Evolutionary conservation across 2,888 invertebrate genomes (phyloP).

Genomic region (Sussaba pulchella): DNA sequence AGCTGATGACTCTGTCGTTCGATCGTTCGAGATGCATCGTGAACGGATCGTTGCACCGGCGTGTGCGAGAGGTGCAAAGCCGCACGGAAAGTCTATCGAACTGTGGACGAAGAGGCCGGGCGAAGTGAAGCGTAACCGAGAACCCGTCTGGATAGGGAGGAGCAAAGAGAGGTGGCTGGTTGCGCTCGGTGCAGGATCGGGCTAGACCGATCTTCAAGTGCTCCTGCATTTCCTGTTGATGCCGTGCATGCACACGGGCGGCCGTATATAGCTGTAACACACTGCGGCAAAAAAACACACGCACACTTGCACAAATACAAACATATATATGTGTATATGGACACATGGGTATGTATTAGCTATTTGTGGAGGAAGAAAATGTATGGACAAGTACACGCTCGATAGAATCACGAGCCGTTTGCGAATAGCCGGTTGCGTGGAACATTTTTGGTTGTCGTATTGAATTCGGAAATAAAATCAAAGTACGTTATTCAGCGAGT

Average conservation of each 20-base stretch:
- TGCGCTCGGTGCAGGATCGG: slow-evolving; percentile 34
- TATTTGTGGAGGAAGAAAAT: slow-evolving; percentile 28
- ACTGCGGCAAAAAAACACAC: background rate
- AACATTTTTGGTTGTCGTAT: background rate
- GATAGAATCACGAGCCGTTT: slow-evolving; percentile 44
- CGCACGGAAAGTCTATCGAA: slow-evolving; percentile 60
- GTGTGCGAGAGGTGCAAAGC: slow-evolving; percentile 28
- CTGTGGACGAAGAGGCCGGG: slow-evolving; percentile 58
- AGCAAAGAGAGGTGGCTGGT: slow-evolving; percentile 28
- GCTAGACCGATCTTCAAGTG: slow-evolving; percentile 54
- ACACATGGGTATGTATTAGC: too few species aligned
- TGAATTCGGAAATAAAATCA: background rate
- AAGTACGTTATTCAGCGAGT: too few species aligned
- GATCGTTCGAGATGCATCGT: slow-evolving; percentile 11
- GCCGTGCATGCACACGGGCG: slow-evolving; percentile 31
- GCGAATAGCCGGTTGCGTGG: background rate
- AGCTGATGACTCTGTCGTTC: too few species aligned
- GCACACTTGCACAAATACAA: too few species aligned
- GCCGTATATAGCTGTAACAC: slow-evolving; percentile 3
- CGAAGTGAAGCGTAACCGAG: slow-evolving; percentile 64
- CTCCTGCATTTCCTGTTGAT: slow-evolving; percentile 61
- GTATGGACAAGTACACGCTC: slow-evolving; percentile 49
- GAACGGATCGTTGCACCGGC: slow-evolving; percentile 2
- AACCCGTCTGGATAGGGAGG: slow-evolving; percentile 53
- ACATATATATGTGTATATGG: too few species aligned